A percentile compares a stretch with the other conserved stretches of the same genome.
Evolutionary conservation across 1,140 invertebrate species (phyloP).

Genomic region (Holotrichia oblita): DNA sequence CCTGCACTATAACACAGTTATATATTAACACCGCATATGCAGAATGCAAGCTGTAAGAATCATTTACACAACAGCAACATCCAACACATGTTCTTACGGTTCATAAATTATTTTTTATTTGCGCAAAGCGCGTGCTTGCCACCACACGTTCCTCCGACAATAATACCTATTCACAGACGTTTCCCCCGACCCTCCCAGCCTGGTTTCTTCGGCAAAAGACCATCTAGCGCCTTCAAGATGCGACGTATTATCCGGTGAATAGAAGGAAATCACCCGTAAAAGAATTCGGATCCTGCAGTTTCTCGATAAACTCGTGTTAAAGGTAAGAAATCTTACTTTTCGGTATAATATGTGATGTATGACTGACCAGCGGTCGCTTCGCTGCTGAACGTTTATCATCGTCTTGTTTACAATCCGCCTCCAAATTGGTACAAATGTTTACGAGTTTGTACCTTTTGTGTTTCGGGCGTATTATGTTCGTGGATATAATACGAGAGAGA

Average conservation of each 20-base stretch:
- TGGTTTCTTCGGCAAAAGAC: background rate
- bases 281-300: background rate
- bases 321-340: too few relatives aligned
- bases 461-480: background rate
- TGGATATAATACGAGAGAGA: background rate
- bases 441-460: conserved; percentile 34
- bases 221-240: background rate
- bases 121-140: conserved; percentile 15
- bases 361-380: conserved; percentile 14
- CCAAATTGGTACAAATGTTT: conserved; percentile 40
- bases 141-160: background rate
- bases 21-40: too few relatives aligned
- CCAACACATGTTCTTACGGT: conserved; percentile 34
- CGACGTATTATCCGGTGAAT: background rate
- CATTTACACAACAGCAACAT: background rate
- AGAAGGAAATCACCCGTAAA: background rate
- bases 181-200: background rate
- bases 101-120: conserved; percentile 40
- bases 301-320: background rate
- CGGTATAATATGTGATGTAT: too few relatives aligned
- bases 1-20: too few relatives aligned
- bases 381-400: background rate
- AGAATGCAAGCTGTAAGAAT: too few relatives aligned
- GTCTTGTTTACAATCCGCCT: conserved; percentile 36
- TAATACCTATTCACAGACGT: background rate